A percentile compares a stretch with the other conserved stretches of the same genome.
Conservation (phyloP, 2,797 vertebrate species). For the Ctenopoma kingsleyae region DNA sequence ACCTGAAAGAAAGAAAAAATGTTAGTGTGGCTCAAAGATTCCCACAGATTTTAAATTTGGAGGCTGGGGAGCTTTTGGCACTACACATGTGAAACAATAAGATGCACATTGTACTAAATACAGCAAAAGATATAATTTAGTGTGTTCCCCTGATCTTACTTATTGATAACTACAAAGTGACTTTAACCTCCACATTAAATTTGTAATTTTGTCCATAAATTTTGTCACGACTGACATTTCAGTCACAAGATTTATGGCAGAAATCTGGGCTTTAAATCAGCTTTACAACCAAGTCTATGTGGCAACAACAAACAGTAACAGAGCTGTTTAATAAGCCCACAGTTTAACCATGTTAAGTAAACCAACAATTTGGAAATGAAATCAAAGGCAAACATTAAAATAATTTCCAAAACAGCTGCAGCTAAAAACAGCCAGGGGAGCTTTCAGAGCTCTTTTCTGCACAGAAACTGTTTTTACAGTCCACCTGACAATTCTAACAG, state of each 20-base stretch:
- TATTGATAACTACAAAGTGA: background rate
- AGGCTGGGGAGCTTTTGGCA: background rate
- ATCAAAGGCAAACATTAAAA: background rate
- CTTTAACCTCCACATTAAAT: too few species aligned
- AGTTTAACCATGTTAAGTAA: too few species aligned
- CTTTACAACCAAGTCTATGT: background rate
- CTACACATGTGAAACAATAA: too few species aligned
- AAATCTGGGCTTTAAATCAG: background rate
- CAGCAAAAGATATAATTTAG: background rate
- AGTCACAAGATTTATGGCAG: background rate
- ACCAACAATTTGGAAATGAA: too few species aligned
- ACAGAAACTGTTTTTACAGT: background rate
- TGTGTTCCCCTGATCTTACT: background rate
- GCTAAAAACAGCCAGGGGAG: too few species aligned
- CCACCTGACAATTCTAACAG: background rate
- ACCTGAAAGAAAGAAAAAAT: constrained; percentile 81
- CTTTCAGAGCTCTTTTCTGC: background rate
- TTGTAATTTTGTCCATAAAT: too few species aligned
- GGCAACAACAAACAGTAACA: background rate
- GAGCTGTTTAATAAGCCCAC: background rate
- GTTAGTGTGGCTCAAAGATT: constrained; percentile 7
- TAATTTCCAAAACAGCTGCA: too few species aligned
- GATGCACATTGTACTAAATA: background rate
- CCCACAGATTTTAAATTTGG: background rate
- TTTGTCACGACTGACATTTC: too few species aligned